Evolutionary conservation across 2,888 invertebrate species (phyloP).

Genomic region (Hybos culiciformis): DNA sequence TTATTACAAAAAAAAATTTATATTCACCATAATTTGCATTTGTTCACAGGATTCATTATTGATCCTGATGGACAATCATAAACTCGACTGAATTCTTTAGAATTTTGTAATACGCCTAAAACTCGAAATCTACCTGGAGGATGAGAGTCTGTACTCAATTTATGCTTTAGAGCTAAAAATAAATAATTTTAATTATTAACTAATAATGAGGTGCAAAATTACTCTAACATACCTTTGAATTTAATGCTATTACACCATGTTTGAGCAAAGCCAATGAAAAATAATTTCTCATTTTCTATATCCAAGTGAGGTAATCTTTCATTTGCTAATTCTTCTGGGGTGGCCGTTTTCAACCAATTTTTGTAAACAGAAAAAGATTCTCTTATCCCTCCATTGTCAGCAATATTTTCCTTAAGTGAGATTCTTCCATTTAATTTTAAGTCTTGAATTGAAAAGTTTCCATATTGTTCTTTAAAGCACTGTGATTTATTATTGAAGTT

Average conservation of each 20-base stretch:
- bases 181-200: no score
- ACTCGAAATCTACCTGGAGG: slow-evolving; percentile 17
- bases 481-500: slow-evolving; percentile 14
- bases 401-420: slow-evolving; percentile 16
- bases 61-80: slow-evolving; percentile 14
- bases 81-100: slow-evolving; percentile 13
- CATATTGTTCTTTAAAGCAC: slow-evolving; percentile 18
- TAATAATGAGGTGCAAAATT: no score
- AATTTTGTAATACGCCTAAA: slow-evolving; percentile 14
- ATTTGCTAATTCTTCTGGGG: slow-evolving; percentile 32
- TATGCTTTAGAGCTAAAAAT: no score
- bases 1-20: background rate
- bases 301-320: slow-evolving; percentile 15
- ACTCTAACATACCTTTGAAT: no score
- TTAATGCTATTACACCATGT: slow-evolving; percentile 16
- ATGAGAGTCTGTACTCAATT: slow-evolving; percentile 16
- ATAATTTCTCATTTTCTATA: slow-evolving; percentile 16
- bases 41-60: background rate
- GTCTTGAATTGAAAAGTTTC: slow-evolving; percentile 16
- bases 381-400: slow-evolving; percentile 18
- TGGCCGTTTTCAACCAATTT: slow-evolving; percentile 40
- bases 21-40: slow-evolving; percentile 1
- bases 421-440: slow-evolving; percentile 13
- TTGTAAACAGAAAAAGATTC: slow-evolving; percentile 16
- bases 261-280: slow-evolving; percentile 18